Conservation (phyloP, 1,140 invertebrate genomes). For the Drosophila tristis region DNA sequence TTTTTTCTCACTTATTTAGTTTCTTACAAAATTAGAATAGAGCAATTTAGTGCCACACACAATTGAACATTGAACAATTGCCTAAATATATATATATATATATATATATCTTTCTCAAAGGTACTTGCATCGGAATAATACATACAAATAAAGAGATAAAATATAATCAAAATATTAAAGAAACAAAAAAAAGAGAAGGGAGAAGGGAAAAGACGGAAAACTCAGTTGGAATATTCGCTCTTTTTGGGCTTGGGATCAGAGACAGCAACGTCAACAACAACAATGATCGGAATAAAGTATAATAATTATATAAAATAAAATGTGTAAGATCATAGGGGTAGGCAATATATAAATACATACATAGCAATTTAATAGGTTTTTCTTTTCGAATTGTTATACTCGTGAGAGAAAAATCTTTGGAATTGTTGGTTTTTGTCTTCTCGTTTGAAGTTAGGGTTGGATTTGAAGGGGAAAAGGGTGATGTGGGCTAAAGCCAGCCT, state of each 20-base stretch:
- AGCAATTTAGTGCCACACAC: slow-evolving; percentile 66
- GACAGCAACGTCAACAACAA: slow-evolving; percentile 23
- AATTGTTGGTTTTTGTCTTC: slow-evolving; percentile 17
- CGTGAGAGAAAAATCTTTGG: slow-evolving; percentile 40
- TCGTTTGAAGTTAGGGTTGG: slow-evolving; percentile 6
- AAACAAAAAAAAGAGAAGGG: slow-evolving; percentile 16
- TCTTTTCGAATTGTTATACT: slow-evolving; percentile 8
- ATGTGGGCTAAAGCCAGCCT: slow-evolving; percentile 9
- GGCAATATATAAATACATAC: slow-evolving; percentile 34
- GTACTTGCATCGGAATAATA: slow-evolving; percentile 45
- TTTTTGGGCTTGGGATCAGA: slow-evolving; percentile 15
- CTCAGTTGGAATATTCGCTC: background rate
- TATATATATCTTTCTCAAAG: slow-evolving; percentile 41
- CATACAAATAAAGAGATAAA: slow-evolving; percentile 31
- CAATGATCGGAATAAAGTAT: slow-evolving; percentile 17
- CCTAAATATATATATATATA: slow-evolving; percentile 19
- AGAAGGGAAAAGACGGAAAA: background rate
- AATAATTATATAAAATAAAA: slow-evolving; percentile 32
- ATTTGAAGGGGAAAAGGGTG: slow-evolving; percentile 15
- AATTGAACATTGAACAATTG: slow-evolving; percentile 53
- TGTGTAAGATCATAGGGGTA: slow-evolving; percentile 40
- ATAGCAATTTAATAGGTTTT: slow-evolving; percentile 49
- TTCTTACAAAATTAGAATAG: slow-evolving; percentile 60
- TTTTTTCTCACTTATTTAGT: slow-evolving; percentile 51
- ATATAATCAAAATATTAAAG: slow-evolving; percentile 6